A percentile compares a stretch with the other conserved stretches of the same genome.
Evolutionary conservation across 92 coral and sea anemone species (phyloP).

Genomic region (Micromussa lordhowensis): DNA sequence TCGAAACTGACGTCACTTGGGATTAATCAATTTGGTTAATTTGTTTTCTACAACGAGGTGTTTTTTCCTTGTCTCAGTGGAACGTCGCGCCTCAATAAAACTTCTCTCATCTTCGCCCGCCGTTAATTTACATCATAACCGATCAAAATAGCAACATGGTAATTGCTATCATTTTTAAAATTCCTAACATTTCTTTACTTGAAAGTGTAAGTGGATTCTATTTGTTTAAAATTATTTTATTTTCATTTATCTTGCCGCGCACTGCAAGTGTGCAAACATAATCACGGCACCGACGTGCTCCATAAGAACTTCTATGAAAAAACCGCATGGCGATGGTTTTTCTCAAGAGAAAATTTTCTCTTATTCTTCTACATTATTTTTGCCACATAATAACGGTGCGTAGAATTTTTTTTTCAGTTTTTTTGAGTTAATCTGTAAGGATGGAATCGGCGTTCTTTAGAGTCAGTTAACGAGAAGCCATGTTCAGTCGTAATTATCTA

Average conservation of each 20-base stretch:
- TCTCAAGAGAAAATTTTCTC: neutral
- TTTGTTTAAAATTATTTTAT: constrained; percentile 4
- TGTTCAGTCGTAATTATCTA: neutral
- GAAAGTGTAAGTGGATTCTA: constrained; percentile 5
- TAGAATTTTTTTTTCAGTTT: too few species aligned
- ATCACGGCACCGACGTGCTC: neutral
- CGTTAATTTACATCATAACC: neutral
- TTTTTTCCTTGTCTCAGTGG: constrained; percentile 2
- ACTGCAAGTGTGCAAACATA: neutral
- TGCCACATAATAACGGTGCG: neutral
- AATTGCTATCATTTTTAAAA: constrained; percentile 16
- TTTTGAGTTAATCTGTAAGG: neutral
- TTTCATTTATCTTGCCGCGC: constrained; percentile 18
- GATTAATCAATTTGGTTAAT: neutral
- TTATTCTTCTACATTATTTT: neutral
- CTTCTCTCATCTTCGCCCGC: neutral
- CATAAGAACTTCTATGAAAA: neutral
- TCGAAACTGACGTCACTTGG: constrained; percentile 8
- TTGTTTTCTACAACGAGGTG: neutral
- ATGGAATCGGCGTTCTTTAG: neutral
- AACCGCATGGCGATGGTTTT: neutral
- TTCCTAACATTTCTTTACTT: constrained; percentile 14
- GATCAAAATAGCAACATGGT: neutral
- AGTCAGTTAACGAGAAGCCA: neutral
- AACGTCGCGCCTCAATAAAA: neutral